Evolutionary conservation across 1,140 invertebrate genomes (phyloP), one percentile per base, ranked within the genome.

Genomic region (Antheraea pernyi): DNA sequence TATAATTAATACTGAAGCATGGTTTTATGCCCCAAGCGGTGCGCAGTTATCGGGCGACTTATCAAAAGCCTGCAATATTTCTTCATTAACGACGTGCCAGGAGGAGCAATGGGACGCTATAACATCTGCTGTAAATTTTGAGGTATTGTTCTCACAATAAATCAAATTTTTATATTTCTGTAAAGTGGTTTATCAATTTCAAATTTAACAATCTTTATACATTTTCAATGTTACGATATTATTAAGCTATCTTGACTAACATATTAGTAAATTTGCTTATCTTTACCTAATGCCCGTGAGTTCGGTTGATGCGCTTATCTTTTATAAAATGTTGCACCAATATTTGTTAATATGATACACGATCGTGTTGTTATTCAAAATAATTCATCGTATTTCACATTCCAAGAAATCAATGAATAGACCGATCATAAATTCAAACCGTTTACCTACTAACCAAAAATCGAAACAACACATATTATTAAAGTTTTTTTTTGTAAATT

Each of bases 31-130:
- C 69, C 73, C 74, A 80, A 78, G 83, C 81, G 84, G 78, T 75
- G 73, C 76, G 74, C 81, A 66, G 70, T 81, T 89, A 90, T 90
- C 89, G 77, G 71, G 74, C 71, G 74, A 73, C 74, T 86, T 88
- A 91, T 90, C 89, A 85, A 76, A 80, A 81, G 75, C 74, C 69
- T 66, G 86, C 85, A 83, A 91, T 91, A 91, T 91, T 90, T 91
- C 89, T 90, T 90, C 89, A 91, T 91, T 91, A 91, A 89, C 78
- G 81, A 87, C 82, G 77, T 76, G 77, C 77, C 80, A 81, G 68
- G 72, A 77, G 72, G 73, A 76, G 75, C 75, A 71, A 65, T 78
- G 75, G 80, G 74, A 83, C 79, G 79, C 79, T 79, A 82, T 70
- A 75, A 66, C 73, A 73, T 73, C 68, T 78, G 65, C 68, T 71